These are phyloP conservation scores for Chloromyia formosa DNA, from an alignment of 2,888 invertebrate genomes.

Conservation along the genomic window DNA sequence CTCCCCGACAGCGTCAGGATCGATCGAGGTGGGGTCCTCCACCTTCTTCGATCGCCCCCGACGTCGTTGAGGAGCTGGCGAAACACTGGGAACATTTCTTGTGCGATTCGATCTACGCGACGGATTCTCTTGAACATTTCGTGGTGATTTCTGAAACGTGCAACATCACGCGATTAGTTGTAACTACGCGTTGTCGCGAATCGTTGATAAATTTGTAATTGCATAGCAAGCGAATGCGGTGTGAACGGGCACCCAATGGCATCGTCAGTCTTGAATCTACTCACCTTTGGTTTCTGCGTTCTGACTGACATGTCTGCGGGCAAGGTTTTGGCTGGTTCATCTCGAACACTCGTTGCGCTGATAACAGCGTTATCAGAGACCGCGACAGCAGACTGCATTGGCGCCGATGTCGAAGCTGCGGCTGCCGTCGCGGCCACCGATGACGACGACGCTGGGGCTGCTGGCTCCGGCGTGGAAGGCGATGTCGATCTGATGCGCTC, in stretches of 20 bases:
- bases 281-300: constrained; percentile 28
- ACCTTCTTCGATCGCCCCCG: constrained; percentile 55
- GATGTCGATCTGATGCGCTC: background rate
- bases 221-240: background rate
- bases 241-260: background rate
- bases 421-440: background rate
- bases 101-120: constrained; percentile 56
- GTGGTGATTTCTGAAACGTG: constrained; percentile 52
- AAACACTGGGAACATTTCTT: constrained; percentile 49
- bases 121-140: constrained; percentile 52
- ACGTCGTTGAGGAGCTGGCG: constrained; percentile 47
- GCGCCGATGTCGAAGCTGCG: background rate
- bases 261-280: background rate
- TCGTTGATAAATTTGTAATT: background rate
- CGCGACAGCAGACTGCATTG: constrained; percentile 13
- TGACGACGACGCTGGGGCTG: too few species aligned
- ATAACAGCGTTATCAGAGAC: constrained; percentile 26
- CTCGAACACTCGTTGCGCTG: background rate
- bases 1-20: too few species aligned
- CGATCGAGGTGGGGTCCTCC: constrained; percentile 32
- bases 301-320: background rate
- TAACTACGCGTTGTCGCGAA: background rate
- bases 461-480: constrained; percentile 32
- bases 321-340: background rate
- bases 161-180: background rate